Conservation (phyloP, 2,888 invertebrate species). For the Nymphalis c-album region DNA sequence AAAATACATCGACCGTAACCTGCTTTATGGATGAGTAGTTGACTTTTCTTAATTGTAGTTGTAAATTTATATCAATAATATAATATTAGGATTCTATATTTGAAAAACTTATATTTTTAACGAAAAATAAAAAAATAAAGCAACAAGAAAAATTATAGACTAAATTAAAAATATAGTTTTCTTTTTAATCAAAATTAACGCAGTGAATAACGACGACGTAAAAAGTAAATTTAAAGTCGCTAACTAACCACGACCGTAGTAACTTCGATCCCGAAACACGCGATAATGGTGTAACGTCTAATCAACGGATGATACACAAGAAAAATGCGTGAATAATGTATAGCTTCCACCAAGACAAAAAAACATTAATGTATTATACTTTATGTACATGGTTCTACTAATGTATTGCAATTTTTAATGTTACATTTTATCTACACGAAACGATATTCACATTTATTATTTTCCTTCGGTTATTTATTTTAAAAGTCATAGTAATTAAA, state of each 20-base stretch:
- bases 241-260: conserved; percentile 34
- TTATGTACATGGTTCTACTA: conserved; percentile 32
- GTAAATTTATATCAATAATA: conserved; percentile 35
- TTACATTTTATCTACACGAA: conserved; percentile 23
- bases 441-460: conserved; percentile 18
- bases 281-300: conserved; percentile 61
- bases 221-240: conserved; percentile 34
- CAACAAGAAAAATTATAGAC: background rate
- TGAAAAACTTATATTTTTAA: conserved; percentile 4
- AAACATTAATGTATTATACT: conserved; percentile 40
- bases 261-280: conserved; percentile 58
- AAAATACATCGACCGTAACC: conserved; percentile 58
- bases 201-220: conserved; percentile 27
- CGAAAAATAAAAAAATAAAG: background rate
- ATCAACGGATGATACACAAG: conserved; percentile 59
- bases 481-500: conserved; percentile 13
- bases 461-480: background rate
- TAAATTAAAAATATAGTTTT: conserved; percentile 20
- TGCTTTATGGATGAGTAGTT: conserved; percentile 57
- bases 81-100: conserved; percentile 13
- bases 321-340: conserved; percentile 64
- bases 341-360: conserved; percentile 48
- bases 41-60: conserved; percentile 56
- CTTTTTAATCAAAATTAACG: conserved; percentile 30
- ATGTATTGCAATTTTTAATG: conserved; percentile 34